Conservation (phyloP, 2,797 vertebrate genomes). For the Phrynocephalus forsythii region DNA sequence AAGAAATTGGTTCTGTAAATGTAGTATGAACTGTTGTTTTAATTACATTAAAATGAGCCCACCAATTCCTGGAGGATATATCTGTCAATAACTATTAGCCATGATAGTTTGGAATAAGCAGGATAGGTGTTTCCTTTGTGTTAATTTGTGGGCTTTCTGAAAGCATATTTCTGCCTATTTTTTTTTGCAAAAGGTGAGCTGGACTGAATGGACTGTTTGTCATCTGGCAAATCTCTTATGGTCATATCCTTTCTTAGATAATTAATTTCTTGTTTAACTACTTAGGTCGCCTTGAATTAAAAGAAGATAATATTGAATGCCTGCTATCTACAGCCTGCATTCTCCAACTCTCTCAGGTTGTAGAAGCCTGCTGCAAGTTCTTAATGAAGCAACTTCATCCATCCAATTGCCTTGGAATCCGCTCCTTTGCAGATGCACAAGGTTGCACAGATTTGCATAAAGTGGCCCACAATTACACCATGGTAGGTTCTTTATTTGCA, state of each 20-base stretch:
- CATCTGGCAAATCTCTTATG: neutral
- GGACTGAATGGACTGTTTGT: neutral
- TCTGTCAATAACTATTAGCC: neutral
- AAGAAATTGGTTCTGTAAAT: too few species aligned
- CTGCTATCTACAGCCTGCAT: slow-evolving; percentile 95
- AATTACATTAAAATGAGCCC: neutral
- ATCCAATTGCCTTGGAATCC: slow-evolving; percentile 97
- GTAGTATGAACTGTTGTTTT: too few species aligned
- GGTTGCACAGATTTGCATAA: slow-evolving; percentile 95
- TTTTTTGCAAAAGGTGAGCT: neutral
- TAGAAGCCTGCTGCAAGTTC: slow-evolving; percentile 96
- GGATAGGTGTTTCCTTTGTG: neutral
- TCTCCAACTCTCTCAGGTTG: slow-evolving; percentile 93
- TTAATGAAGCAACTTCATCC: slow-evolving; percentile 98
- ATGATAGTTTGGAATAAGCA: neutral
- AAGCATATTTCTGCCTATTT: neutral
- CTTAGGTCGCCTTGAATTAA: slow-evolving; percentile 92
- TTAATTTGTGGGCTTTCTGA: neutral
- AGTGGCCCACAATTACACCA: slow-evolving; percentile 95
- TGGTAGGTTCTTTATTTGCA: slow-evolving; percentile 83
- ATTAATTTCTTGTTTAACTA: slow-evolving; percentile 51
- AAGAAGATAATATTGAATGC: slow-evolving; percentile 96
- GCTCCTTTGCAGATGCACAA: slow-evolving; percentile 95
- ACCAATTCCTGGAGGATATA: too few species aligned
- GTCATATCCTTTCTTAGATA: slow-evolving; percentile 22